phyloP scores from a whole-genome alignment of 2,113 vertebrate species.

The Telmatochromis brichardi region DNA sequence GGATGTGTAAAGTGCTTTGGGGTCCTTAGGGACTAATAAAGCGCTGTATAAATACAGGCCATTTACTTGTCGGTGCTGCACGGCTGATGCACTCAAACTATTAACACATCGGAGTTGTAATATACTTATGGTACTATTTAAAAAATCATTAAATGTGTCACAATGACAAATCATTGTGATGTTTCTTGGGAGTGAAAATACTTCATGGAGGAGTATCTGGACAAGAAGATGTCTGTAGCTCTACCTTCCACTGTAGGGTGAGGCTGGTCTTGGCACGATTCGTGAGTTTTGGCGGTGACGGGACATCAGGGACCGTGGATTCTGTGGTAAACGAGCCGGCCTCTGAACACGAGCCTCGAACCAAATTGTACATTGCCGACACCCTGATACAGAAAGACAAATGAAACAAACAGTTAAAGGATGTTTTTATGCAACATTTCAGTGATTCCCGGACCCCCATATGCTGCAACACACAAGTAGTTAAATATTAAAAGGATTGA shows the following conservation, averaged over 20 bases:
- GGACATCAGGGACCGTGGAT: slow-evolving; percentile 86
- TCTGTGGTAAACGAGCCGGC: slow-evolving; percentile 87
- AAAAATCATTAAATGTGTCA: neutral
- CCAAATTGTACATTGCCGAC: slow-evolving; percentile 81
- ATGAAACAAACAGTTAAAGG: neutral
- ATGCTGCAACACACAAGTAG: neutral
- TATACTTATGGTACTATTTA: neutral
- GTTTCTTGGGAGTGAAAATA: neutral
- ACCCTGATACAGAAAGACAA: slow-evolving; percentile 69
- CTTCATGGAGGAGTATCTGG: neutral
- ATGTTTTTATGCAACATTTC: neutral
- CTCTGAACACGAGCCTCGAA: slow-evolving; percentile 89
- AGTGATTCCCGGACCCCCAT: neutral
- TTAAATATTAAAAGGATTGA: neutral
- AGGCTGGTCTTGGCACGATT: slow-evolving; percentile 90
- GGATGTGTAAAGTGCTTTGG: too few relatives aligned
- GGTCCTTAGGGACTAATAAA: too few relatives aligned
- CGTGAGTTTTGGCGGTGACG: slow-evolving; percentile 83
- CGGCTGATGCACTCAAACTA: neutral
- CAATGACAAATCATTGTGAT: neutral
- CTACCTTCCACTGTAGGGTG: slow-evolving; percentile 95
- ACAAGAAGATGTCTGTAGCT: neutral
- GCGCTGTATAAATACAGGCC: too few relatives aligned
- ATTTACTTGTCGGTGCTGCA: neutral
- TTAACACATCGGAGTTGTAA: fast-evolving